Percentiles rank a stretch among this genome's conserved stretches.
These are phyloP conservation scores for Phasianus colchicus DNA, from an alignment of 2,113 vertebrate genomes.

Conservation along the genomic window DNA sequence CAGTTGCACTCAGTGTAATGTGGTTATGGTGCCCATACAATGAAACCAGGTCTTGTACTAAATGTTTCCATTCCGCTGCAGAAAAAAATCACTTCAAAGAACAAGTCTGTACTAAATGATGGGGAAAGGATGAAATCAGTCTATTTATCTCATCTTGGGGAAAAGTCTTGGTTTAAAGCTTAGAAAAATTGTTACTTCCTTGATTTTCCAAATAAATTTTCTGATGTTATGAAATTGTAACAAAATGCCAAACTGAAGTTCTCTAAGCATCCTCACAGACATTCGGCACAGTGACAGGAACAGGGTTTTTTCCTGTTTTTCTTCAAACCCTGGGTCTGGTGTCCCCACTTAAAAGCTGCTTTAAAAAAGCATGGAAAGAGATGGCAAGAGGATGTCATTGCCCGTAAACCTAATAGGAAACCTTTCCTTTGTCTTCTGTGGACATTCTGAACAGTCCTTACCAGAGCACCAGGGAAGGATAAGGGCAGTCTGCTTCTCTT, in stretches of 20 bases:
- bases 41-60: neutral
- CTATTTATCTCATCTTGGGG: neutral
- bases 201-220: constrained; percentile 4
- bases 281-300: neutral
- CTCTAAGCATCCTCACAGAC: neutral
- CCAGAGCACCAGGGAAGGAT: neutral
- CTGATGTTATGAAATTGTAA: neutral
- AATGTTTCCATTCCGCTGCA: neutral
- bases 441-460: neutral
- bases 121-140: neutral
- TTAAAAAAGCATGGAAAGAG: neutral
- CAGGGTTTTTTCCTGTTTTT: neutral
- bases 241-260: neutral
- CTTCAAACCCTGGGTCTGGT: neutral
- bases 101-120: neutral
- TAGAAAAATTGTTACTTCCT: neutral
- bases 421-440: neutral
- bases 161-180: neutral
- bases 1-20: neutral
- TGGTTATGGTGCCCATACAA: neutral
- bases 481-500: neutral
- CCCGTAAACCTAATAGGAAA: neutral
- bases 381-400: neutral
- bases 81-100: neutral
- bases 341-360: neutral